Percentiles rank a stretch among this genome's conserved stretches.
phyloP scores from a whole-genome alignment of 2,797 vertebrate species.

The Notolabrus celidotus region DNA sequence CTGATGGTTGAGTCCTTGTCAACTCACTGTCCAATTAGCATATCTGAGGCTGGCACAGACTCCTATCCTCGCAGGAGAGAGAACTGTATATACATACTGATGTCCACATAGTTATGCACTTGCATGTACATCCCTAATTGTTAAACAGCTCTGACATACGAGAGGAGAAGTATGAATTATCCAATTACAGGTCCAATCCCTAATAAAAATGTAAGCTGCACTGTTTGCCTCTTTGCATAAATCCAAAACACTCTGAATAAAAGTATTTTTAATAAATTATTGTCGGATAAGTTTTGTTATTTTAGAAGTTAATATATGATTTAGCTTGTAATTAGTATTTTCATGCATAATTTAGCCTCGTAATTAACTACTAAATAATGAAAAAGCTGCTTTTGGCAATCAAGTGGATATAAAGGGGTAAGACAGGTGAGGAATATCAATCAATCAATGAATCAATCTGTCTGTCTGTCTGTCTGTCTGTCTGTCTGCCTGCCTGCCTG shows the following conservation, averaged over 20 bases:
- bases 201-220: slow-evolving; percentile 26
- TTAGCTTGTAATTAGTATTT: slow-evolving; percentile 14
- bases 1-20: slow-evolving; percentile 82
- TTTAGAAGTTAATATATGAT: background rate
- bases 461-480: background rate
- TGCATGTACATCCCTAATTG: slow-evolving; percentile 70
- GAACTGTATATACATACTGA: slow-evolving; percentile 77
- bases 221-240: background rate
- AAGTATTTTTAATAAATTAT: slow-evolving; percentile 21
- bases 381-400: background rate
- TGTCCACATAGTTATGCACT: slow-evolving; percentile 67
- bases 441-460: background rate
- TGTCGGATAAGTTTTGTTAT: slow-evolving; percentile 1
- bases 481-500: background rate
- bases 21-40: slow-evolving; percentile 84
- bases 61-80: slow-evolving; percentile 60
- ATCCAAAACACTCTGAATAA: slow-evolving; percentile 21
- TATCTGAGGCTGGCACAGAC: slow-evolving; percentile 74
- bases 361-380: slow-evolving; percentile 2
- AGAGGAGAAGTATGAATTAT: slow-evolving; percentile 43
- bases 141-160: slow-evolving; percentile 54
- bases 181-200: slow-evolving; percentile 17
- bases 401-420: background rate
- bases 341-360: slow-evolving; percentile 19
- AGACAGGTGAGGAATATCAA: background rate